Evolutionary conservation across 2,797 vertebrate genomes (phyloP).

Genomic region (Enteromius anoplus): DNA sequence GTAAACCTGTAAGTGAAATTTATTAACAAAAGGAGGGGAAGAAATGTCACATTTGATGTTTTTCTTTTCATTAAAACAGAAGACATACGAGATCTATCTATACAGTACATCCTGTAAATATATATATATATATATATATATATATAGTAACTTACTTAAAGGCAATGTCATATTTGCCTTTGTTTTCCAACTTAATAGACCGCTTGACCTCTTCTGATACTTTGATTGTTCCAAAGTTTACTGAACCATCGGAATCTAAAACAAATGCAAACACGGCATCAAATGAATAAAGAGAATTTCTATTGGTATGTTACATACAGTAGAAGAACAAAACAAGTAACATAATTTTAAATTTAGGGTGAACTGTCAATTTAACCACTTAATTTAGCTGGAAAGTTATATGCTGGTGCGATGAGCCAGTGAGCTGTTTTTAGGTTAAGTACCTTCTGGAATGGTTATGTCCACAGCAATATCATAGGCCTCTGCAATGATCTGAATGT

Average conservation of each 20-base stretch:
- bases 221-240: conserved; percentile 85
- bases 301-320: neutral
- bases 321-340: neutral
- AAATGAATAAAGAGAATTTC: neutral
- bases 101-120: neutral
- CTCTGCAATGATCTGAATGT: conserved; percentile 83
- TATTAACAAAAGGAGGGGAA: neutral
- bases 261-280: conserved; percentile 7
- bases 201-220: conserved; percentile 80
- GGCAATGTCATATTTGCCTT: conserved; percentile 84
- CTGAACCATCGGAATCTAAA: conserved; percentile 74
- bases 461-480: conserved; percentile 84
- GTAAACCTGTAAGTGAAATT: conserved; percentile 76
- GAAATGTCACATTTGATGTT: neutral
- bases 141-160: conserved; percentile 79
- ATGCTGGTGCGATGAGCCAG: neutral
- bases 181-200: conserved; percentile 84
- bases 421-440: neutral
- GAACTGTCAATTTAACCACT: neutral
- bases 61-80: neutral
- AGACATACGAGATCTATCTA: neutral
- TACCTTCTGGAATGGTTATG: conserved; percentile 85
- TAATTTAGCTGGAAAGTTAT: neutral
- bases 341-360: neutral
- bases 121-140: neutral